phyloP scores from a whole-genome alignment of 2,113 vertebrate genomes.

The Podarcis muralis region DNA sequence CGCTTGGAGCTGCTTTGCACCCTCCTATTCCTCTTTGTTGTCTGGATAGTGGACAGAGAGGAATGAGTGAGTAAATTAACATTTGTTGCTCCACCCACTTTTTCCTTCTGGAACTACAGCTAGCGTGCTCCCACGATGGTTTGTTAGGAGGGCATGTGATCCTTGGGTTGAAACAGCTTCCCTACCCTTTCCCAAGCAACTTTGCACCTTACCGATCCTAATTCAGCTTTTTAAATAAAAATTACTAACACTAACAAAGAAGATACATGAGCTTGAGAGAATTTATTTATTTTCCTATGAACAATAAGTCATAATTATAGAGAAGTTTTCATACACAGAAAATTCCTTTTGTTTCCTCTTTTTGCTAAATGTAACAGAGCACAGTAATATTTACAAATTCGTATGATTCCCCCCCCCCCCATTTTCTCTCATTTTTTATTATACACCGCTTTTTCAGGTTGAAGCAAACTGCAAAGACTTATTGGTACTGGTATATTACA shows the following conservation, averaged over 20 bases:
- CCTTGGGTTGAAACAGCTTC: no score
- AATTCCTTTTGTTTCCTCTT: constrained; percentile 90
- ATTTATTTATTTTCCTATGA: constrained; percentile 84
- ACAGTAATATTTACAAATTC: constrained; percentile 94
- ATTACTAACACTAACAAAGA: background rate
- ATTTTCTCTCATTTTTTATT: constrained; percentile 85
- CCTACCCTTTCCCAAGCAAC: background rate
- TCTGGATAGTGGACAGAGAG: no score
- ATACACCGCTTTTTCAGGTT: constrained; percentile 88
- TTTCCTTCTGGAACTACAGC: no score
- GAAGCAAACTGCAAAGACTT: constrained; percentile 89
- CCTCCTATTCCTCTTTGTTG: no score
- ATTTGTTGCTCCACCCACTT: no score
- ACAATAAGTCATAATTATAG: constrained; percentile 94
- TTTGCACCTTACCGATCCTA: background rate
- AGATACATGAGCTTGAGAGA: constrained; percentile 66
- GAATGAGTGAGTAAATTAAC: no score
- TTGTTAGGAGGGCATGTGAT: no score
- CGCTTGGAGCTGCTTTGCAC: no score
- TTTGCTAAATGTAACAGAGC: constrained; percentile 89
- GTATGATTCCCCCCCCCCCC: constrained; percentile 47
- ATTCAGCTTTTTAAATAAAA: background rate
- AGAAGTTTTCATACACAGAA: constrained; percentile 94
- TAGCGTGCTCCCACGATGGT: no score
- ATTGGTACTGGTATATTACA: constrained; percentile 96